A percentile compares a stretch with the other conserved stretches of the same genome.
phyloP scores from a whole-genome alignment of 2,113 vertebrate species.

The Ochotona curzoniae region DNA sequence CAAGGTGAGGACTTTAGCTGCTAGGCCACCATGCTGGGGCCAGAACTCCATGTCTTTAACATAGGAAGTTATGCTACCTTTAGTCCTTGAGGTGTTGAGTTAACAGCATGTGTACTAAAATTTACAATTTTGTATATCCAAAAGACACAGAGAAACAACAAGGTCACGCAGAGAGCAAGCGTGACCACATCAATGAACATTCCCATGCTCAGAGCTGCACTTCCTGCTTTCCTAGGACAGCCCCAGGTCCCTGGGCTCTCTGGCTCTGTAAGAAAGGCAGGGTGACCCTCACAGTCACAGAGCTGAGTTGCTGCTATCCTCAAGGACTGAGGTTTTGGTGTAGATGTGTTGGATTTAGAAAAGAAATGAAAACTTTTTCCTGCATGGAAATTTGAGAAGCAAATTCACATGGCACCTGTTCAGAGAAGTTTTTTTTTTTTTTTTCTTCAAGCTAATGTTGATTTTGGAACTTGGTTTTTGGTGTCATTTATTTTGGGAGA shows the following conservation, averaged over 20 bases:
- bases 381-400: not conserved
- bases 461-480: slow-evolving; percentile 4
- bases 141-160: too few species aligned
- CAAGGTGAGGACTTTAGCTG: too few species aligned
- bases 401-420: not conserved
- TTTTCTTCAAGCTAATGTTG: not conserved
- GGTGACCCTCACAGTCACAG: not conserved
- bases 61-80: too few species aligned
- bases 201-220: not conserved
- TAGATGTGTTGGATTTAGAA: not conserved
- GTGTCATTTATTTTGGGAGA: not conserved
- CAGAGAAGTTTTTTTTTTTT: not conserved
- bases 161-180: not conserved
- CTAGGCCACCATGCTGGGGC: too few species aligned
- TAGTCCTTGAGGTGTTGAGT: too few species aligned
- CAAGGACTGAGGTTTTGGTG: not conserved
- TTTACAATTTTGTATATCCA: too few species aligned
- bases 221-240: slow-evolving; percentile 25
- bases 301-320: not conserved
- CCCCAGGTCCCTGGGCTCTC: not conserved
- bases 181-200: not conserved
- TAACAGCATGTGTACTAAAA: too few species aligned
- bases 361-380: not conserved
- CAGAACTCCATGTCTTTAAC: too few species aligned
- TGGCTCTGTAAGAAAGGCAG: not conserved